These are phyloP conservation scores for Orius laevigatus DNA, from an alignment of 1,140 invertebrate genomes.

Conservation along the genomic window DNA sequence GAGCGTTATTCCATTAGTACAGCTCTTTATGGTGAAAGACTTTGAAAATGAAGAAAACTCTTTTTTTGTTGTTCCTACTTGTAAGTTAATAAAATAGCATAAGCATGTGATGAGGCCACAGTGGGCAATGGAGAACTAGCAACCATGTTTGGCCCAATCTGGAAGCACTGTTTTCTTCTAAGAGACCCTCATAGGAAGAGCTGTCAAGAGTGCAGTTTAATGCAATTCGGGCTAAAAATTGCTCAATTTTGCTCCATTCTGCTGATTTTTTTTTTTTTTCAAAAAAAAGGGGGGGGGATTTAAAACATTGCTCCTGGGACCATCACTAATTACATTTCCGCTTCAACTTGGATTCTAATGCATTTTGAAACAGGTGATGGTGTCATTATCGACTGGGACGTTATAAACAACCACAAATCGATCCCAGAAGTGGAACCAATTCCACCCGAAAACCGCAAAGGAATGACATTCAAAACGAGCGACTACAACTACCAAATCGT, in stretches of 20 bases:
- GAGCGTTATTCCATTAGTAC: constrained; percentile 57
- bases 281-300: too few species aligned
- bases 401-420: constrained; percentile 1
- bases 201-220: constrained; percentile 7
- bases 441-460: not conserved
- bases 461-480: not conserved
- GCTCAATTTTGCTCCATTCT: too few species aligned
- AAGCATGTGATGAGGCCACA: too few species aligned
- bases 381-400: constrained; percentile 10
- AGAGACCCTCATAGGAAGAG: too few species aligned
- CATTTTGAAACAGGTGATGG: not conserved
- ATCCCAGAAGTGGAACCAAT: constrained; percentile 6
- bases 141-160: too few species aligned
- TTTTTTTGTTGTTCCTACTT: constrained; percentile 46
- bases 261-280: too few species aligned
- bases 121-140: too few species aligned
- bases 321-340: too few species aligned
- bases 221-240: not conserved
- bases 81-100: too few species aligned
- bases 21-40: constrained; percentile 60
- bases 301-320: too few species aligned
- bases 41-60: constrained; percentile 42
- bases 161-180: too few species aligned
- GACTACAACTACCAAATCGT: constrained; percentile 10
- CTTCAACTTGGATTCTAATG: too few species aligned